Conservation (phyloP, 2,113 vertebrate genomes). For the Calyptomena viridis region DNA sequence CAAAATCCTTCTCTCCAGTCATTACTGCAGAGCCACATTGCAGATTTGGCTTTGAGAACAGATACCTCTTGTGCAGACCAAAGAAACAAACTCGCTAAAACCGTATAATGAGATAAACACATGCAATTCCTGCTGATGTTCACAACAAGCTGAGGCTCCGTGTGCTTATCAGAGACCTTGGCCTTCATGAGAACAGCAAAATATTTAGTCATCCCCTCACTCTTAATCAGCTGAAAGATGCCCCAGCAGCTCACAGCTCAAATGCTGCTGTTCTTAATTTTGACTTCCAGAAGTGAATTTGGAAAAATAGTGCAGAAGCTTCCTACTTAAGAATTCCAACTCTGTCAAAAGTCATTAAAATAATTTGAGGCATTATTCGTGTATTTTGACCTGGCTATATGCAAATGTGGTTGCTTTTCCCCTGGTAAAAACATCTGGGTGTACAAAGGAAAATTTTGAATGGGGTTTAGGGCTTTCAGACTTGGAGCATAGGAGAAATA, state of each 20-base stretch:
- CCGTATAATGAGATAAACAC: background rate
- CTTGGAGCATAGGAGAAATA: background rate
- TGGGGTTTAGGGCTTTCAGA: background rate
- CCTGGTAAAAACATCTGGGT: background rate
- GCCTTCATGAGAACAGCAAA: background rate
- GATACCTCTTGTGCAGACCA: background rate
- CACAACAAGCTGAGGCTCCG: fast-evolving
- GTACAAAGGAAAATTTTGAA: background rate
- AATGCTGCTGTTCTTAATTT: background rate
- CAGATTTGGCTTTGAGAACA: constrained; percentile 1
- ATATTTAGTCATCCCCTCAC: background rate
- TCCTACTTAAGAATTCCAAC: background rate
- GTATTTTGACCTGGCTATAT: background rate
- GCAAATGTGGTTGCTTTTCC: background rate
- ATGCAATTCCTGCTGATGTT: background rate
- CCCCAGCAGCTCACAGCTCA: background rate
- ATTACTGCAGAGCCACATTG: background rate
- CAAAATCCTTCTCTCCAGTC: background rate
- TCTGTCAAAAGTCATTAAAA: background rate
- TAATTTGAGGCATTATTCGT: background rate
- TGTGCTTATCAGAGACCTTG: constrained; percentile 1
- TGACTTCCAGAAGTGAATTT: background rate
- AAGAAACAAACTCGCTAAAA: background rate
- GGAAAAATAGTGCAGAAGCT: background rate
- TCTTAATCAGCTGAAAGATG: background rate